phyloP scores from a whole-genome alignment of 2,888 invertebrate species.

The Eristalis pertinax region DNA sequence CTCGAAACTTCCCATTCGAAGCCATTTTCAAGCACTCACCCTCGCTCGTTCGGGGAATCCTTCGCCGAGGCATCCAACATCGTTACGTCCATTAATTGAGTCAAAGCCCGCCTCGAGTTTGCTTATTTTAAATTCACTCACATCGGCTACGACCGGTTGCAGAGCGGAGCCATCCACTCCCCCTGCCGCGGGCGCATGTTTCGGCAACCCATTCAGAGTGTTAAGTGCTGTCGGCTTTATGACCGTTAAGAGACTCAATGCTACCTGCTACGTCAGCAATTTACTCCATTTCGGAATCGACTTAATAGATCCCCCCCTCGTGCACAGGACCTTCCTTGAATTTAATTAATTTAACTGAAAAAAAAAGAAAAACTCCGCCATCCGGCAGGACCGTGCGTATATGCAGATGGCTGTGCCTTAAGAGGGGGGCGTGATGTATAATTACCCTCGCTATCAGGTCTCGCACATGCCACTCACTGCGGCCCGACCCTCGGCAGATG shows the following conservation, averaged over 20 bases:
- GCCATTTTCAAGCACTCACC: neutral
- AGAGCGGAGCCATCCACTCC: neutral
- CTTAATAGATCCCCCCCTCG: slow-evolving; percentile 43
- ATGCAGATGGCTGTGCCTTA: slow-evolving; percentile 24
- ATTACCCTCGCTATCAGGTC: slow-evolving; percentile 50
- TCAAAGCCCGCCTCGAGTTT: slow-evolving; percentile 26
- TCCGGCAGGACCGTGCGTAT: slow-evolving; percentile 14
- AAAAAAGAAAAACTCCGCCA: neutral
- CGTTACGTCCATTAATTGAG: slow-evolving; percentile 26
- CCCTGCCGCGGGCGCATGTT: slow-evolving; percentile 11
- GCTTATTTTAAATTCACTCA: slow-evolving; percentile 35
- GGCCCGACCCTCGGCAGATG: neutral
- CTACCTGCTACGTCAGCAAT: slow-evolving; percentile 63
- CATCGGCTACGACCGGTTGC: neutral
- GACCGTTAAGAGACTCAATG: slow-evolving; percentile 64
- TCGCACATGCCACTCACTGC: slow-evolving; percentile 25
- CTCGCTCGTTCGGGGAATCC: neutral
- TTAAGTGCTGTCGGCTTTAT: slow-evolving; percentile 68
- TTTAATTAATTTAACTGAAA: slow-evolving; percentile 50
- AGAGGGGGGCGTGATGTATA: slow-evolving; percentile 43
- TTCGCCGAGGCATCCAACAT: neutral
- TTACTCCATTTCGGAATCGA: slow-evolving; percentile 54
- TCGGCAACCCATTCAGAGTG: slow-evolving; percentile 55
- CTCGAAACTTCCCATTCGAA: neutral
- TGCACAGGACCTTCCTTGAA: slow-evolving; percentile 18